Base-by-base conservation (phyloP, 2,888 invertebrate genomes). In the Habrosyne pyritoides region DNA sequence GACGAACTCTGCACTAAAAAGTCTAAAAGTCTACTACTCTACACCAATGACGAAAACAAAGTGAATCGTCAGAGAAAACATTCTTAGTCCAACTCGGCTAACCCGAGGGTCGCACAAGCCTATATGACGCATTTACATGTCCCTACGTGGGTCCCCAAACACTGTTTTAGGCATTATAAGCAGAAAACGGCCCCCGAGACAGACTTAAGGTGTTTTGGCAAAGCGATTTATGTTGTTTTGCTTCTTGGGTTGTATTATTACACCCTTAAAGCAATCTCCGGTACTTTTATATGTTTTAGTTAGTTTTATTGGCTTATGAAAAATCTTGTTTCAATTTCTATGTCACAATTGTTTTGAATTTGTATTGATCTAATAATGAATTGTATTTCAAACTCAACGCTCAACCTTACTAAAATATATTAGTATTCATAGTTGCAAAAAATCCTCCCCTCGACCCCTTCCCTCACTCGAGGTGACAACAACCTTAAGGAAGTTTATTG, bases 171-270 rank as follows among this genome's bases (percentile, higher is more conserved):
- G 62, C 67, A 67, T 71, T 68, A 69, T 64, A 66, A 60, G 57
- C 56, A 46, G 47, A 53, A 28, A 57, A 52, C 54, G 55, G 52
- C 61, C 63, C 65, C 55, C 53, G 56, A 59, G 63, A 64, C 53
- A 56, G 67, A 59, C 69, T 68, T 64, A 68, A 64, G 66, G 71
- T 66, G 67, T 70, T 74, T 69, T 59, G 56, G 56, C 58, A 69
- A 70, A 74, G 53, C 73, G 70, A 75, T 73, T 74, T 73, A 75
- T 69, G 65, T 63, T 60, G 63, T 64, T 65, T 54, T 47, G 60
- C 58, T 56, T 56, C 21, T 55, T 56, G 56, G 60, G 58, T 56
- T 56, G 56, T 50, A 21, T 28, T 21, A 50, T 14, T 18, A n/a
- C n/a, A n/a, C n/a, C 22, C 28, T 54, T 46, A 12, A 26, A 28